Base-by-base conservation (phyloP, 2,888 invertebrate species). In the Trissolcus japonicus region DNA sequence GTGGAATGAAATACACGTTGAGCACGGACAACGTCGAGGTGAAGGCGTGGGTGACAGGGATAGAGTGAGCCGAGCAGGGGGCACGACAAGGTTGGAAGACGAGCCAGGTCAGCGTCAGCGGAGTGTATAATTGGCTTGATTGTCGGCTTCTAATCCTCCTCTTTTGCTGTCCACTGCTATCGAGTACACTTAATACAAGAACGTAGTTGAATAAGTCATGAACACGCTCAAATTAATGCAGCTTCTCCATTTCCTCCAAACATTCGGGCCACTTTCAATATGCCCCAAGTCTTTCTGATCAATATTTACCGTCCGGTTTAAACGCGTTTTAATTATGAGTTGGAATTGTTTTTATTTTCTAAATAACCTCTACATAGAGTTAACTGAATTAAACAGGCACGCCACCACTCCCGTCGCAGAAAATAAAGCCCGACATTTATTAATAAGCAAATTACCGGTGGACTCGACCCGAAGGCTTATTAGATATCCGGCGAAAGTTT, bases 41-140 rank as follows among this genome's bases (percentile, higher is more conserved):
- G 67, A 69, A 76, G 62, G 71, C 74, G 55, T 61, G 68, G 63
- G 69, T 63, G 74, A 77, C 71, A 54, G 68, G 72, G 77, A 77
- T 63, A 25, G 67, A 67, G 11, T 35, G 67, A 78, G 57, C 55
- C 57, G 73, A 65, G 78, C 80, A 57, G 80, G 76, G 60, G 74
- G 79, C 76, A 76, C 77, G 67, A 80, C 80, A 80, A 81, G 82
- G 79, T 83, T 82, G 82, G 83, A 78, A 82, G 82, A 80, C 80
- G 86, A 85, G 85, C 84, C 85, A 84, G 85, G 84, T 86, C 86
- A 86, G 85, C 85, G 84, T 87, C 88, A 87, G 85, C 86, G 83
- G 85, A 87, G 87, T 88, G 87, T 87, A 88, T 88, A 88, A 88
- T 88, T 87, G 88, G 85, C 87, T 87, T 87, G 87, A 88, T 88